phyloP scores from a whole-genome alignment of 1,140 invertebrate species.

The Zaprionus camerounensis region DNA sequence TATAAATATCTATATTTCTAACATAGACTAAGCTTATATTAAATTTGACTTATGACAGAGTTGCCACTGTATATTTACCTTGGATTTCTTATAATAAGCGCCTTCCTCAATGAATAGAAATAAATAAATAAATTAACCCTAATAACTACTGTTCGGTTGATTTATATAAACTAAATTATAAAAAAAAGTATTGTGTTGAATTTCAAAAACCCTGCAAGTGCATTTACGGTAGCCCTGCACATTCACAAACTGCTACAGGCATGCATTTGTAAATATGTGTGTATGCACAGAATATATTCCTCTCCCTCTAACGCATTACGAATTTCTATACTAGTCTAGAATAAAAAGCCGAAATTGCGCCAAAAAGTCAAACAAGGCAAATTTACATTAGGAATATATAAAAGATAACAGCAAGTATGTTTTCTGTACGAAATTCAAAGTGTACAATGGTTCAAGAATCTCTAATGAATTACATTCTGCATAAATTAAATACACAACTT shows the following conservation, averaged over 20 bases:
- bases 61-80: neutral
- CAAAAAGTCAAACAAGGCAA: conserved; percentile 67
- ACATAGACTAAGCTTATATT: neutral
- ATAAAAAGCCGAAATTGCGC: conserved; percentile 61
- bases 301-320: conserved; percentile 27
- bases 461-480: conserved; percentile 5
- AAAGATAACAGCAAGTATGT: neutral
- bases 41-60: neutral
- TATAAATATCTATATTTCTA: neutral
- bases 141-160: neutral
- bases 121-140: neutral
- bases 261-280: conserved; percentile 7
- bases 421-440: neutral
- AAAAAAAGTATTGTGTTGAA: too few species aligned
- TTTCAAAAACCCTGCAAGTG: neutral
- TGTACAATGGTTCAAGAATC: neutral
- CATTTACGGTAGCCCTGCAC: conserved; percentile 5
- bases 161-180: neutral
- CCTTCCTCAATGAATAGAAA: neutral
- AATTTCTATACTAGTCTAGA: conserved; percentile 30
- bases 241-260: neutral
- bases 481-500: conserved; percentile 21
- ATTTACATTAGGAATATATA: conserved; percentile 22
- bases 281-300: conserved; percentile 20
- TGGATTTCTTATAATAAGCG: neutral